phyloP scores from a whole-genome alignment of 2,888 invertebrate genomes.

The Plemyria rubiginata region DNA sequence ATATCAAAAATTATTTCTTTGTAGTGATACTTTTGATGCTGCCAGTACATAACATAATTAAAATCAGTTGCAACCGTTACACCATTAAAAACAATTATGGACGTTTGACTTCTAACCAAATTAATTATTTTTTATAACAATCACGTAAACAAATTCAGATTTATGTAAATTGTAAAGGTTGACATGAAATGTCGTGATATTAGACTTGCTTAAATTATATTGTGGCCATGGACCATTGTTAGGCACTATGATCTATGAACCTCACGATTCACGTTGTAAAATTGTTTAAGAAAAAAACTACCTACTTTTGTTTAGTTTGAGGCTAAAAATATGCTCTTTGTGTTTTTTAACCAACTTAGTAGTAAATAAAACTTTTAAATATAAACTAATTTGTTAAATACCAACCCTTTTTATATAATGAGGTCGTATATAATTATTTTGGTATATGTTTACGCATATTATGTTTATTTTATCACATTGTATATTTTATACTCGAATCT shows the following conservation, averaged over 20 bases:
- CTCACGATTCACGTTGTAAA: background rate
- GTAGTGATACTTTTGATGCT: constrained; percentile 5
- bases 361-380: too few relatives aligned
- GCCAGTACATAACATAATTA: constrained; percentile 27
- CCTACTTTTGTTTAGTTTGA: too few relatives aligned
- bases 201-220: background rate
- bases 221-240: background rate
- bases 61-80: constrained; percentile 49
- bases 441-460: too few relatives aligned
- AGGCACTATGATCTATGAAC: background rate
- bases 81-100: constrained; percentile 53
- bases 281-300: background rate
- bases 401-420: too few relatives aligned
- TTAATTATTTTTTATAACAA: constrained; percentile 33
- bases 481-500: too few relatives aligned
- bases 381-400: too few relatives aligned
- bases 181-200: constrained; percentile 9
- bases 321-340: too few relatives aligned
- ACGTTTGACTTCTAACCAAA: constrained; percentile 43
- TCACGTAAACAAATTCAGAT: constrained; percentile 29
- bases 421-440: too few relatives aligned
- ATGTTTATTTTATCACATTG: too few relatives aligned
- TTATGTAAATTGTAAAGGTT: constrained; percentile 30
- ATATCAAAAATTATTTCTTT: too few relatives aligned
- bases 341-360: too few relatives aligned